A percentile compares a stretch with the other conserved stretches of the same genome.
These are phyloP conservation scores for Lasiurus cinereus DNA, from an alignment of 2,113 vertebrate genomes.

Conservation along the genomic window DNA sequence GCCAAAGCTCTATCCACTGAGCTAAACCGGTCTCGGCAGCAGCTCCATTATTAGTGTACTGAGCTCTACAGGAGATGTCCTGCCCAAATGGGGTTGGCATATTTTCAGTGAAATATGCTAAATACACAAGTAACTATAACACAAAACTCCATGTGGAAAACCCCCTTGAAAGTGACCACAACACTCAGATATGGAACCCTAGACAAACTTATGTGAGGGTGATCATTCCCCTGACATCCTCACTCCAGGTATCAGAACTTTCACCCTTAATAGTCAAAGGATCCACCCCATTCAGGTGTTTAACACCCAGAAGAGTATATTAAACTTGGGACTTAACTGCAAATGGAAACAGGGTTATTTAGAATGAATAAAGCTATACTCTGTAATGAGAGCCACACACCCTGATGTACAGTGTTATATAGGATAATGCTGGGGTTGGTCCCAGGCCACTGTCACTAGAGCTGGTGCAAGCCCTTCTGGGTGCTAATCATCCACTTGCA, in stretches of 20 bases:
- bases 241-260: neutral
- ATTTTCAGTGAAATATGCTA: neutral
- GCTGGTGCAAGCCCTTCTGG: neutral
- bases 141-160: neutral
- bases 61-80: neutral
- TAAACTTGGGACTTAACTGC: too few species aligned
- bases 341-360: neutral
- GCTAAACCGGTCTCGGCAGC: too few species aligned
- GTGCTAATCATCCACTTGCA: fast-evolving
- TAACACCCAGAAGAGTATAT: neutral
- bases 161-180: neutral
- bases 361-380: neutral
- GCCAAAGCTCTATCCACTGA: too few species aligned
- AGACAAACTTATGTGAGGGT: neutral
- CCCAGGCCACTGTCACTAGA: neutral
- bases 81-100: neutral
- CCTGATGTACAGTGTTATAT: neutral
- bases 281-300: neutral
- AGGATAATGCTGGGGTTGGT: fast-evolving
- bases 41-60: neutral
- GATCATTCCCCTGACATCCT: neutral
- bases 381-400: neutral
- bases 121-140: neutral
- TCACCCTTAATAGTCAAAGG: neutral
- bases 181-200: neutral